Base-by-base conservation (phyloP, 1,140 invertebrate species). In the Conus betulinus region DNA sequence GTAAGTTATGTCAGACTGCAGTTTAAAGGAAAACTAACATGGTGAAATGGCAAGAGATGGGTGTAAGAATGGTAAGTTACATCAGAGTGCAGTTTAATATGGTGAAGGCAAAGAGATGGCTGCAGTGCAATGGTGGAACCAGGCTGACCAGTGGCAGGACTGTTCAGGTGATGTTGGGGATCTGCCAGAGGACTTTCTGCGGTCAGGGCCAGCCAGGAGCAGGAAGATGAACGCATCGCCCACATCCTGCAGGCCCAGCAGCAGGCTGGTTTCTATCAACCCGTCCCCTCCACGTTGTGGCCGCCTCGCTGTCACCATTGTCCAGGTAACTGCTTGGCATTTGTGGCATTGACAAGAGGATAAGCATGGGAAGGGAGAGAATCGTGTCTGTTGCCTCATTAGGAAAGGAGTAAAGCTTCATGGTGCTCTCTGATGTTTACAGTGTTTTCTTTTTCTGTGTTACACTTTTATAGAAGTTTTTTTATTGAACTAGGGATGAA, bases 181-280 rank as follows among this genome's bases (percentile, higher is more conserved):
- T 39, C 95, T 99, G 11, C 97, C 98, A 8, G 95, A 96, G 81
- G 97, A 98, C 93, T 99, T 99, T 94, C 96, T 99, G 7, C 96
- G 97, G 89, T 88, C 96, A 57, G 94, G 96, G 10, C 95, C 23
- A 89, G 78, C 27, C 97, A 97, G 93, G 96, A 97, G 92, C 96
- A 96, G 84, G 96, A 97, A n/a, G 97, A 98, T 95, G 96, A 97
- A 90, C 97, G 98, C 94, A 96, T 97, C 81, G 97, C 98, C 2
- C 94, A 97, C 55, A 97, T 97, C 51, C 94, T 98, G 5, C 98
- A 98, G 92, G 92, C 93, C 15, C 97, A 98, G 89, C 97, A 97
- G 92, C 95, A 97, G 88, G 96, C 96, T 91, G 96, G 93, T 6
- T 95, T 92, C 39, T 87, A 95, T 52, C 92, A 95, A 84, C 89